Base-by-base conservation (phyloP, 1,140 invertebrate species). In the Trichogramma pretiosum region DNA sequence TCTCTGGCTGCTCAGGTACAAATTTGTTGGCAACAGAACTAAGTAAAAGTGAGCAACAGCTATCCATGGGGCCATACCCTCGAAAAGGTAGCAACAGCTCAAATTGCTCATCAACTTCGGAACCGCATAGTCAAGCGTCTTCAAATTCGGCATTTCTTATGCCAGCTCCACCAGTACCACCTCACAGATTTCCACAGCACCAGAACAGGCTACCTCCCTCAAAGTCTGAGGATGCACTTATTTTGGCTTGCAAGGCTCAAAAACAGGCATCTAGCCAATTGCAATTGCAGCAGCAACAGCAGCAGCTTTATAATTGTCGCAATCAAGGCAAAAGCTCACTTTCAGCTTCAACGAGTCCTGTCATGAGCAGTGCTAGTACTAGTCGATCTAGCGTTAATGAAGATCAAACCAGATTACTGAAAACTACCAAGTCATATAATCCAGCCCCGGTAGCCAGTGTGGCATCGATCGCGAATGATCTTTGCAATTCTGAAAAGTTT, bases 41-140 rank as follows among this genome's bases (percentile, higher is more conserved):
- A 53, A 88, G 85, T 36, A 87, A 88, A 58, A 88, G 85, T 19
- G 87, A 90, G 55, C 85, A 89, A 61, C 85, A 89, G 50, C 59
- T 89, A 4, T 61, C 65, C 0, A 59, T 59, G 10, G 59, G 62
- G 0, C 61, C 63, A 13, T 67, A 66, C 32, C 22, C 60, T 5
- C 56, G 65, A 5, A 70, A 70, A 35, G 60, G 64, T 8, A 67
- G 63, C 49, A 64, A 66, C 48, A 62, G 60, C 1, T 66, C 65
- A 0, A 70, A 65, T 38, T 54, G 50, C 2, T 69, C 68, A 5
- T 60, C 58, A 1, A 55, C 57, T 0, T 64, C 65, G 0, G 64
- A 69, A 21, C 59, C 61, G 0, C n/a, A 42, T 34, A n/a, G n/a
- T n/a, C n/a, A n/a, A n/a, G n/a, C n/a, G n/a, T n/a, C n/a, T n/a